Conservation (phyloP, 2,113 vertebrate genomes). For the Agapornis roseicollis region DNA sequence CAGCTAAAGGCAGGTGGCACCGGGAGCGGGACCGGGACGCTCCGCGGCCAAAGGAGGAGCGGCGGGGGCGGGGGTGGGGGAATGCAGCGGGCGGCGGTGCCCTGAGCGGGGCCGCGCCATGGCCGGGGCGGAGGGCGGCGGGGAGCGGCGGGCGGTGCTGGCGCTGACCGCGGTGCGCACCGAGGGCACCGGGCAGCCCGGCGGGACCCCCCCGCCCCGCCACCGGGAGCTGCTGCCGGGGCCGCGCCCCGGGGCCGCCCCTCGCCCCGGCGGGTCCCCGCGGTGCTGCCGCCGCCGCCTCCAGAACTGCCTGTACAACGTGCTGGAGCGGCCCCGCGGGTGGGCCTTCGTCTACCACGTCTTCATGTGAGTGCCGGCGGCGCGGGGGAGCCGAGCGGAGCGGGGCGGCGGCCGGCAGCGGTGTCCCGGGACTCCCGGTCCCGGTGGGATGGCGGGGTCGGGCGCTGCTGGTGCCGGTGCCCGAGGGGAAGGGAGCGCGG, state of each 20-base stretch:
- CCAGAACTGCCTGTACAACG: conserved; percentile 97
- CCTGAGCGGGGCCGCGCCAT: no score
- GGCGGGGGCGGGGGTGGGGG: no score
- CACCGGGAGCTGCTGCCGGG: conserved; percentile 55
- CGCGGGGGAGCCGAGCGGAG: background rate
- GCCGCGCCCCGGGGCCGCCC: conserved; percentile 50
- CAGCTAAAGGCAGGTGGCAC: background rate
- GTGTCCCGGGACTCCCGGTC: background rate
- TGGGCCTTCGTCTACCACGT: conserved; percentile 97
- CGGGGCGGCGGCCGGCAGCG: no score
- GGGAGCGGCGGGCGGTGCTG: no score
- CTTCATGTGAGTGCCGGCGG: conserved; percentile 87
- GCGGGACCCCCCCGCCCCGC: background rate
- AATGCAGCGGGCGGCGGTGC: no score
- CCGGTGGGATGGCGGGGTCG: conserved; percentile 70
- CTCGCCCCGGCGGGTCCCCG: background rate
- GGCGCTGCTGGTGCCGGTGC: conserved; percentile 79
- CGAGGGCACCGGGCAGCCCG: no score
- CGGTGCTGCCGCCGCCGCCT: conserved; percentile 75
- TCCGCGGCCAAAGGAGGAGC: no score
- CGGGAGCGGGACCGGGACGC: background rate
- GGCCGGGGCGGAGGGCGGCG: no score
- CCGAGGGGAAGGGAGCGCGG: background rate
- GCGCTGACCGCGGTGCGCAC: no score
- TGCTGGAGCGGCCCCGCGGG: conserved; percentile 91